phyloP scores from a whole-genome alignment of 1,140 invertebrate genomes.

The Wasmannia auropunctata region DNA sequence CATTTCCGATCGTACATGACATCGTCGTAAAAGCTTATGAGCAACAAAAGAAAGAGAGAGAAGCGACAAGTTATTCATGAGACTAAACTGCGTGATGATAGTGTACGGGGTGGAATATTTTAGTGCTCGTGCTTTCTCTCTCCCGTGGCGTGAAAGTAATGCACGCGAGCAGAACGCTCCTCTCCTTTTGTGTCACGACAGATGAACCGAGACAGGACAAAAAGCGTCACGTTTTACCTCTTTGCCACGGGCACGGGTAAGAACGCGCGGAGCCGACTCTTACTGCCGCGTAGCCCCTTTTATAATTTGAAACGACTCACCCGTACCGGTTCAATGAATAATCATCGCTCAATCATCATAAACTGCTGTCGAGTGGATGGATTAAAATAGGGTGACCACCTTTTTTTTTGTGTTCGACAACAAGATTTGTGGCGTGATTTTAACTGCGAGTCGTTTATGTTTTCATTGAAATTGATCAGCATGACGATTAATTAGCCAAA shows the following conservation, averaged over 20 bases:
- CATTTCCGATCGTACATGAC: background rate
- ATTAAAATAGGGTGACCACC: slow-evolving; percentile 1
- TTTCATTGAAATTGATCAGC: background rate
- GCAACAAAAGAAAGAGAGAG: background rate
- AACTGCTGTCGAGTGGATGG: slow-evolving; percentile 40
- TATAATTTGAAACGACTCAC: slow-evolving; percentile 2
- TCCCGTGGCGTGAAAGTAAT: slow-evolving; percentile 43
- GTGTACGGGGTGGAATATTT: slow-evolving; percentile 25
- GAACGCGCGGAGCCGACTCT: slow-evolving; percentile 21
- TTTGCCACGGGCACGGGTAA: background rate
- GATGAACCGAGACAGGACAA: slow-evolving; percentile 32
- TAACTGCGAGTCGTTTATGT: background rate
- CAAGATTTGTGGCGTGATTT: background rate
- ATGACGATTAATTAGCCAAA: background rate
- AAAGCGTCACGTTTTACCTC: background rate
- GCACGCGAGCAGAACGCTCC: background rate
- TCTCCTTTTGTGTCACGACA: slow-evolving; percentile 5
- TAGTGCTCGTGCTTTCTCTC: slow-evolving; percentile 13
- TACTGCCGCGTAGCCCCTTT: slow-evolving; percentile 43
- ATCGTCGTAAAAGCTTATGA: background rate
- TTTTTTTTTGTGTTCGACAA: background rate
- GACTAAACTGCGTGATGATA: slow-evolving; percentile 14
- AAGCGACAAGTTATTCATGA: slow-evolving; percentile 34
- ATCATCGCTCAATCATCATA: slow-evolving; percentile 67
- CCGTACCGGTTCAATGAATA: slow-evolving; percentile 57